phyloP scores from a whole-genome alignment of 2,113 vertebrate genomes.

The Electrona antarctica region DNA sequence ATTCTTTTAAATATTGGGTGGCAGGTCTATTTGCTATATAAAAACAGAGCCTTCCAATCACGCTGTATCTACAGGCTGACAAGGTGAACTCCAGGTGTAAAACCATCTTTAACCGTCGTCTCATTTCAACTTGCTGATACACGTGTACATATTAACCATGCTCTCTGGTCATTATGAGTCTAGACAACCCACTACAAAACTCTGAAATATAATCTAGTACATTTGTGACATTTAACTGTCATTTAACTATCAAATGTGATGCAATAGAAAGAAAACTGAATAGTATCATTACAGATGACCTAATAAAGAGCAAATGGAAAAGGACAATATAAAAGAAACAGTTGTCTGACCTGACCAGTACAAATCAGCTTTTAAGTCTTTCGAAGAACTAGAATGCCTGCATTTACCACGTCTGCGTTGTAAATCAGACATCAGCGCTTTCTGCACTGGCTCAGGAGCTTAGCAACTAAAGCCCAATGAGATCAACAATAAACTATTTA shows the following conservation, averaged over 20 bases:
- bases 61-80: neutral
- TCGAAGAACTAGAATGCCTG: constrained; percentile 24
- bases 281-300: neutral
- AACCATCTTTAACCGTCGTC: neutral
- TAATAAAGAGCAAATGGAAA: neutral
- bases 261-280: neutral
- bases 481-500: neutral
- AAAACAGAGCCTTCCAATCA: no score
- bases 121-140: neutral
- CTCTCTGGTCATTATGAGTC: neutral
- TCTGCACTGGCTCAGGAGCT: neutral
- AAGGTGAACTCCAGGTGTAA: neutral
- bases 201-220: neutral
- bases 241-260: neutral
- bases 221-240: no score
- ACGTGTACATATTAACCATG: neutral
- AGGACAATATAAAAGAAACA: constrained; percentile 5
- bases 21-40: neutral
- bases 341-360: neutral
- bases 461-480: neutral
- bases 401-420: neutral
- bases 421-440: neutral
- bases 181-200: neutral
- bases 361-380: neutral
- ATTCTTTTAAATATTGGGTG: neutral